Evolutionary conservation across 1,140 invertebrate species (phyloP).

Genomic region (Zaprionus lachaisei): DNA sequence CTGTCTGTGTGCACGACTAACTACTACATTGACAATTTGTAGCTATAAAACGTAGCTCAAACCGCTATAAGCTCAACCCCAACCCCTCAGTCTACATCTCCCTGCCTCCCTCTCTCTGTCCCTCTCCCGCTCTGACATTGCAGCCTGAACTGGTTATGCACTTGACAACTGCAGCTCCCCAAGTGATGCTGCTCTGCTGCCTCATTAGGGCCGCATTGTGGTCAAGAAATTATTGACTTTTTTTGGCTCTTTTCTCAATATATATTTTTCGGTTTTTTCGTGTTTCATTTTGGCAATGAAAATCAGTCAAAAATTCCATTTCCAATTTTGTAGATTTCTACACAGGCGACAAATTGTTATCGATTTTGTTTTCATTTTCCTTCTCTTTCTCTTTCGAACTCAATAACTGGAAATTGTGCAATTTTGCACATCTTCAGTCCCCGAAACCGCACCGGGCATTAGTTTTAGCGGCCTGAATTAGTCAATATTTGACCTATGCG

Average conservation of each 20-base stretch:
- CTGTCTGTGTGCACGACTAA: slow-evolving; percentile 66
- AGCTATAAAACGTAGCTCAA: slow-evolving; percentile 44
- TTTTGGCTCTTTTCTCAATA: not conserved
- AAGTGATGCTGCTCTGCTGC: slow-evolving; percentile 20
- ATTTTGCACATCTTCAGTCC: slow-evolving; percentile 53
- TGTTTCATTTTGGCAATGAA: slow-evolving; percentile 32
- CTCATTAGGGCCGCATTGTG: slow-evolving; percentile 44
- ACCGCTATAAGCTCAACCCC: slow-evolving; percentile 27
- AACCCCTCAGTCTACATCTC: not conserved
- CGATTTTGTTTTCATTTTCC: slow-evolving; percentile 33
- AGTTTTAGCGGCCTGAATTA: slow-evolving; percentile 30
- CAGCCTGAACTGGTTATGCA: slow-evolving; percentile 47
- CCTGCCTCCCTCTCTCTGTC: slow-evolving; percentile 4
- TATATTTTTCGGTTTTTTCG: slow-evolving; percentile 1
- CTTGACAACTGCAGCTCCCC: slow-evolving; percentile 36
- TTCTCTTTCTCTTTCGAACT: slow-evolving; percentile 3
- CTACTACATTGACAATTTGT: slow-evolving; percentile 80
- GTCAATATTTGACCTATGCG: slow-evolving; percentile 63
- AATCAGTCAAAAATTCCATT: slow-evolving; percentile 10
- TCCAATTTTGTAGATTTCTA: slow-evolving; percentile 25
- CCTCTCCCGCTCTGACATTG: slow-evolving; percentile 18
- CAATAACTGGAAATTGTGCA: slow-evolving; percentile 25
- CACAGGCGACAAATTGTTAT: slow-evolving; percentile 23
- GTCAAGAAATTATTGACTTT: slow-evolving; percentile 4
- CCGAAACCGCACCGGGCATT: slow-evolving; percentile 6